phyloP scores from a whole-genome alignment of 2,797 vertebrate species.

The Tolypeutes matacus region DNA sequence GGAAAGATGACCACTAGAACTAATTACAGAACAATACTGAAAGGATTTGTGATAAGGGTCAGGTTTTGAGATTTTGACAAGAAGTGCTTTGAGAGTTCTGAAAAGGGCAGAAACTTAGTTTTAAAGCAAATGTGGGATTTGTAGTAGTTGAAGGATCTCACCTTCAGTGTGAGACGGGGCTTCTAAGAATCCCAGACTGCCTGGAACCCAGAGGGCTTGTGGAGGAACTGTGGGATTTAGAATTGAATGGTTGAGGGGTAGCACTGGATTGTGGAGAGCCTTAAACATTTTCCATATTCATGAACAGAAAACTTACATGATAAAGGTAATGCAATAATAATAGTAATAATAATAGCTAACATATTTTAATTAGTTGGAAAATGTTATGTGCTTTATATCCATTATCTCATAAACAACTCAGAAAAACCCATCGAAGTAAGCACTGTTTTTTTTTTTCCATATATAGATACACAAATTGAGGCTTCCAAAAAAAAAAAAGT shows the following conservation, averaged over 20 bases:
- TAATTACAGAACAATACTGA: not conserved
- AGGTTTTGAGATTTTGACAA: not conserved
- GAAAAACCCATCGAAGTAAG: not conserved
- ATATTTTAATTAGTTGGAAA: not conserved
- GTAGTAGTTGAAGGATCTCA: not conserved
- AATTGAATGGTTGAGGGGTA: not conserved
- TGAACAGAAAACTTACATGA: not conserved
- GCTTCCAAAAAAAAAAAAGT: not conserved
- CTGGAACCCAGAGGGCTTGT: not conserved
- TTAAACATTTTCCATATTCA: constrained; percentile 28
- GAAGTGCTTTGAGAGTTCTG: constrained; percentile 25
- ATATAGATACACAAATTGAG: not conserved
- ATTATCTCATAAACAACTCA: not conserved
- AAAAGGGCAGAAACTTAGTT: not conserved
- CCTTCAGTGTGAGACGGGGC: not conserved
- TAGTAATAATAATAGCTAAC: not conserved
- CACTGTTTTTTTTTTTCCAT: not conserved
- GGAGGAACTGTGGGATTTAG: not conserved
- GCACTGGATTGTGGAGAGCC: not conserved
- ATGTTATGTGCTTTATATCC: too few species aligned
- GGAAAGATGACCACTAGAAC: constrained; percentile 39
- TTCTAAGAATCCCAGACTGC: not conserved
- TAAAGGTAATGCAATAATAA: not conserved
- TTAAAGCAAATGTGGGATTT: not conserved
- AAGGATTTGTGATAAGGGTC: not conserved